Evolutionary conservation across 1,140 invertebrate genomes (phyloP).

Genomic region (Cherax destructor): DNA sequence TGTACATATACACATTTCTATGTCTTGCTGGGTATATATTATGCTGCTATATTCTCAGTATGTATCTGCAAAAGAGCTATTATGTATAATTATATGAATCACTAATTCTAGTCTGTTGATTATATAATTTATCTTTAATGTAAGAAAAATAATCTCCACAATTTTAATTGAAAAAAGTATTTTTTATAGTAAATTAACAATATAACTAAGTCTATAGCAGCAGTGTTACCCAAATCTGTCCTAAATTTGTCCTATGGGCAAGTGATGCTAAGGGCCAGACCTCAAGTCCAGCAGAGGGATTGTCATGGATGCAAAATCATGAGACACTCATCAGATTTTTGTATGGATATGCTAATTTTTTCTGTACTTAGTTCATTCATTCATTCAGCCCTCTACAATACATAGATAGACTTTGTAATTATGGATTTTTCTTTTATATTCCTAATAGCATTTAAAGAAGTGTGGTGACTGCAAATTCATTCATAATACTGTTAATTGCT

Average conservation of each 20-base stretch:
- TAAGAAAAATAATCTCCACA: neutral
- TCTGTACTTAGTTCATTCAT: conserved; percentile 62
- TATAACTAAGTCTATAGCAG: conserved; percentile 19
- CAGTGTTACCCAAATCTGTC: conserved; percentile 25
- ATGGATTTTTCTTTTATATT: conserved; percentile 37
- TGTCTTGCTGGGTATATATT: conserved; percentile 15
- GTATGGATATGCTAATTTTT: conserved; percentile 39
- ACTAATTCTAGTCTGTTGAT: conserved; percentile 25
- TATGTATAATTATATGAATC: neutral
- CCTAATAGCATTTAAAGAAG: neutral
- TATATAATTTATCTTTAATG: conserved; percentile 29
- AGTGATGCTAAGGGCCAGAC: neutral
- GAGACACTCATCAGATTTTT: conserved; percentile 15
- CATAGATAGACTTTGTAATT: conserved; percentile 64
- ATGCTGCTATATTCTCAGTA: conserved; percentile 29
- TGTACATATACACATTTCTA: conserved; percentile 19
- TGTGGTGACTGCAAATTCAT: neutral
- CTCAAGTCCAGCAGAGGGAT: conserved; percentile 36
- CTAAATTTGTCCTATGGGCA: conserved; percentile 18
- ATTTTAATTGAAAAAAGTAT: conserved; percentile 23
- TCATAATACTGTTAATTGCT: neutral
- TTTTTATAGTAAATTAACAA: conserved; percentile 36
- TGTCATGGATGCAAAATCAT: conserved; percentile 34
- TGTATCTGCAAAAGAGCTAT: neutral
- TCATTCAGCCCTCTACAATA: conserved; percentile 69